Evolutionary conservation across 2,888 invertebrate species (phyloP), one percentile per base, ranked within the genome.

Genomic region (Eumerus sabulonum): DNA sequence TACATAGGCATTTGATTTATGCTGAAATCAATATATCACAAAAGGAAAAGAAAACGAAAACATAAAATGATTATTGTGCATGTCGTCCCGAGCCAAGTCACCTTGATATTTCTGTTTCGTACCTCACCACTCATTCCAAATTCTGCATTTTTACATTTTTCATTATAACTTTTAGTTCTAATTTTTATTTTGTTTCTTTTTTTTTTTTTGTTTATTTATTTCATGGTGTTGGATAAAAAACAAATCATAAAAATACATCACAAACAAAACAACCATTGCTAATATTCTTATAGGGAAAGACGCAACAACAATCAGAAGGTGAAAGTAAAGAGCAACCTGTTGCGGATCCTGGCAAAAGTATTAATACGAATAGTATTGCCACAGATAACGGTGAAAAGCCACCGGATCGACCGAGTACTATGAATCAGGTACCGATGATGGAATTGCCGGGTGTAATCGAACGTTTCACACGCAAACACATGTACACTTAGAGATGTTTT

Each of bases 241-340:
- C 27, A 38, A 56, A 60, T 59, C 59, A 73, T 67, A 62, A 56
- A 57, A 76, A n/a, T 36, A 60, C 50, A 45, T 35, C 56, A 45
- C 60, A 56, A 59, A 71, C 36, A 66, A 71, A 71, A 59, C 60
- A 62, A 59, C 40, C 70, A 50, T 66, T 63, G 48, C 53, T 60
- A 74, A 62, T 79, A 73, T 72, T 77, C 62, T 83, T 83, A 72
- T 83, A 84, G 84, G 84, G 84, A 56, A 84, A 84, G 81, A 57
- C 73, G 63, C 83, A 83, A 68, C 77, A 77, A 44, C 84, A 82
- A 64, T 42, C 82, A 54, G 82, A 82, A 57, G 70, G 45, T 77
- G 82, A 83, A 57, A 82, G 63, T 82, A 83, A 82, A 82, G 82
- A 82, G 11, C 76, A 70, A 47, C 76, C 81, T 59, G 63, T 76